Base-by-base conservation (phyloP, 2,888 invertebrate species). In the Loripinus fragilis region DNA sequence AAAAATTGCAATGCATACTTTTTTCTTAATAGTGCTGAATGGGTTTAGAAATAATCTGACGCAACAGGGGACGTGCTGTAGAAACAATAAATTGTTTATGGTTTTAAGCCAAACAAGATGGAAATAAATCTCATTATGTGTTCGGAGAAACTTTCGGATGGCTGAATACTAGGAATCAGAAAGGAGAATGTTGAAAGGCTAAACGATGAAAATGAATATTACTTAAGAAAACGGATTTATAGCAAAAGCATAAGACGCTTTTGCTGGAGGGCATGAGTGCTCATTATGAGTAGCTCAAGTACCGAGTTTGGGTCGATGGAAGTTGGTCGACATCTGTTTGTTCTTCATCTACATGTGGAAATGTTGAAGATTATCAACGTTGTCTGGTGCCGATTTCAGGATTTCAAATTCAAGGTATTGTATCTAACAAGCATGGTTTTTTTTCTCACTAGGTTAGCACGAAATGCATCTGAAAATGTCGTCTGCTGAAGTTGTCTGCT, bases 361-460 rank as follows among this genome's bases (percentile, higher is more conserved):
- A 88, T 91, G 80, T 85, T 91, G 66, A 91, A 91, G 84, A 91
- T 91, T 48, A 90, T 91, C 75, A 91, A 91, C 81, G 85, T 91
- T 33, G 90, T 91, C 76, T 91, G 91, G 91, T 90, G 91, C 80
- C 87, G 89, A 70, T 90, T 91, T 75, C 86, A 90, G 67, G 91
- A 90, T 70, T 91, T 91, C 80, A 86, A 89, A 70, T 86, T 84
- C 75, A 91, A 91, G 91, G 91, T 91, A 89, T 85, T 30, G 23
- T 67, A 67, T 30, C 12, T 38, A 38, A 25, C 25, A 35, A 15
- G 38, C n/a, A n/a, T n/a, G n/a, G n/a, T n/a, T n/a, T n/a, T n/a
- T n/a, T n/a, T n/a, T n/a, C n/a, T n/a, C n/a, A n/a, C n/a, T n/a
- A n/a, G n/a, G n/a, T n/a, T n/a, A n/a, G n/a, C n/a, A n/a, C n/a